Base-by-base conservation (phyloP, 2,888 invertebrate species). In the Thereva unica region DNA sequence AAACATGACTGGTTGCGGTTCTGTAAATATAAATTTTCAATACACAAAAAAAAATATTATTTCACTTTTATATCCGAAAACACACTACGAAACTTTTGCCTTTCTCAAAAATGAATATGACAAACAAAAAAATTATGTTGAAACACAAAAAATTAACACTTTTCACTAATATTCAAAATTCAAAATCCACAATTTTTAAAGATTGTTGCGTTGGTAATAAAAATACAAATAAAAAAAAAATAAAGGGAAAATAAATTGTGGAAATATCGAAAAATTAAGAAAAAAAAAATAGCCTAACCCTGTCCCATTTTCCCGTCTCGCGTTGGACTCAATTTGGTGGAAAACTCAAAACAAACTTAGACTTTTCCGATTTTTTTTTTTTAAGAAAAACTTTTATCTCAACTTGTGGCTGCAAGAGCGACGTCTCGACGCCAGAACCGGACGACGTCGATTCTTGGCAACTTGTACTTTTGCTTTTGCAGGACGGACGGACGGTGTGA, bases 1-100 rank as follows among this genome's bases (percentile, higher is more conserved):
- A 78, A 89, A 86, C 87, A 88, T 89, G 82, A 85, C 84, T 80
- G 85, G 83, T 81, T 73, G 71, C 66, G 73, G 72, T 72, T 87
- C 88, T 88, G 88, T 37, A 50, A 61, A 12, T 50, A 23, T 23
- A 23, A 23, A 23, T 23, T 23, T 23, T 23, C 38, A 47, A 67
- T 61, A 49, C 53, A 38, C 44, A 56, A 56, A 49, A 66, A 56
- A 56, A 35, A 50, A 40, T 61, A 38, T 38, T 45, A 40, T 61
- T 40, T 50, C 61, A 61, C 61, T 50, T 12, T 10, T 59, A 35
- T n/a, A 23, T 23, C 2, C 23, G 23, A 23, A 23, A 41, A 38
- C 55, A 61, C 61, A 61, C 61, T 50, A 40, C 23, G 4, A n/a
- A 53, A 53, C 6, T 38, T 53, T 53, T 53, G 6, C 10, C 38